Evolutionary conservation across 2,113 vertebrate species (phyloP), one percentile per base, ranked within the genome.

Genomic region (Tupaia chinensis): DNA sequence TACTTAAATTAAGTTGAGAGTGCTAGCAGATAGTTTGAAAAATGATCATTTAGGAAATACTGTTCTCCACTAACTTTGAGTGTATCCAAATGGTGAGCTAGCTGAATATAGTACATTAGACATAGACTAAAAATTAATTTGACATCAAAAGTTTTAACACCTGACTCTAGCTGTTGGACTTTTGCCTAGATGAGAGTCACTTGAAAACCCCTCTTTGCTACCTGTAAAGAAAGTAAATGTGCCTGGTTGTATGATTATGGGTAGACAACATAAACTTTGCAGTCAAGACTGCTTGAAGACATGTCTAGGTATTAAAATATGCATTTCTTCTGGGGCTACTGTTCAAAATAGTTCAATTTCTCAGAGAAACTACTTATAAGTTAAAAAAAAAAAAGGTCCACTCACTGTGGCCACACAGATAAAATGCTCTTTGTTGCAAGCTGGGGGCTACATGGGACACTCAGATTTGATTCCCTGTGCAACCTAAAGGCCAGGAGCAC

Each of bases 81-180:
- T 96, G n/a, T 95, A 92, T 77, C 60, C 53, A 96, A 74, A 95
- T 93, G 97, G 93, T 95, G 92, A 93, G 84, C 69, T 91, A 93
- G 80, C 86, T 84, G 74, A 97, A 96, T 90, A 87, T 96, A 92
- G 58, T 95, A 94, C 93, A 94, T 97, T 97, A 96, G 92, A 98
- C 81, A 97, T 58, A 93, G 61, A 96, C 96, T 98, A 97, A 98
- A 98, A 98, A 95, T 95, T 98, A 98, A 96, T 98, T 98, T 97
- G 44, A 94, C 65, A 87, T 96, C 83, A 94, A 94, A 63, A 92
- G 53, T 93, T 97, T 97, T 93, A 97, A 87, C 83, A 95, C 53
- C 69, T 91, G 93, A 89, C 95, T 97, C 66, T 94, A 97, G 86
- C 93, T 98, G 85, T 87, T 95, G 91, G 83, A 89, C 95, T 98